Evolutionary conservation across 1,140 invertebrate species (phyloP), one percentile per base, ranked within the genome.

Genomic region (Tribolium castaneum): DNA sequence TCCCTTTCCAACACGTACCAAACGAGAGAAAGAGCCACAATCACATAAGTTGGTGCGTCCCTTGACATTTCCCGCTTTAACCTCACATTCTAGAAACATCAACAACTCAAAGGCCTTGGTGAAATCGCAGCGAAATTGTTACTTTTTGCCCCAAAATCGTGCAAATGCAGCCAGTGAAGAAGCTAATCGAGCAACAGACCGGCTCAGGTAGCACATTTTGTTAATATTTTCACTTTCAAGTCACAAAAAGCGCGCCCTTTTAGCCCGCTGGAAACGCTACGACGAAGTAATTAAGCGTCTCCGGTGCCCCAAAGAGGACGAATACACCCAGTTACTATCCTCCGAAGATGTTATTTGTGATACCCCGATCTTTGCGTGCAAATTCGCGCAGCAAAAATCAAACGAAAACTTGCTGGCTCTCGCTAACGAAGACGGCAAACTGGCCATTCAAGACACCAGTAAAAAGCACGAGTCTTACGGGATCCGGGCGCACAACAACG

Each of bases 371-470:
- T 92, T 92, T 82, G 90, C 91, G 0, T 92, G 91, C 77, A 91
- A 91, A 81, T 92, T 92, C 80, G 89, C 91, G 6, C 90, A 91
- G 80, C 80, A 84, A 80, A 34, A 66, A 78, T 76, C 77, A 30
- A 82, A 83, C 71, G 88, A 92, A 83, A 89, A 96, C 84, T 89
- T 95, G 19, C 85, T 96, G 34, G 94, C 93, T 9, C 88, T 96
- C 39, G 94, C 94, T 12, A 96, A 96, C 87, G 95, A 97, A 88
- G 94, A 95, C 88, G 96, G 95, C 6, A 91, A 89, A 82, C 88
- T 95, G 56, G 90, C 90, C 22, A 87, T 95, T 12, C 91, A 93
- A 85, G 88, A 90, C 78, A 86, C 84, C 10, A 84, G 84, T 45
- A 80, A 81, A 35, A 78, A 81, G 85, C 22, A 80, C 72, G 10